These are phyloP conservation scores for Trogon surrucura DNA, from an alignment of 2,113 vertebrate genomes.

Conservation along the genomic window DNA sequence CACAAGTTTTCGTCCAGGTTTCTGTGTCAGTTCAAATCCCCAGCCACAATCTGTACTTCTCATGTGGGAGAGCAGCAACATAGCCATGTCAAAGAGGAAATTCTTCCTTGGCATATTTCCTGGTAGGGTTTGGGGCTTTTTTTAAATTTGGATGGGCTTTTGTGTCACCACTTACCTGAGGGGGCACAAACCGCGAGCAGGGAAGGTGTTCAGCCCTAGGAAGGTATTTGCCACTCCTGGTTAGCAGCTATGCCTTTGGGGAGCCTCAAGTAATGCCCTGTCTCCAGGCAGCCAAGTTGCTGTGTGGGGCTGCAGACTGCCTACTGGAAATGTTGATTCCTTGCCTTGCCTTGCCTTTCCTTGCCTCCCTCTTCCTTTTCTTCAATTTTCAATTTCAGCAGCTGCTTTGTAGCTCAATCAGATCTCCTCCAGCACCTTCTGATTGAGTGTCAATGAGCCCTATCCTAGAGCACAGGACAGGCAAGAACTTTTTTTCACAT, in stretches of 20 bases:
- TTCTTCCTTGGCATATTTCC: not conserved
- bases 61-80: not conserved
- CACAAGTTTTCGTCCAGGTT: not conserved
- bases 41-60: not conserved
- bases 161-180: not conserved
- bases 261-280: not conserved
- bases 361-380: not conserved
- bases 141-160: not conserved
- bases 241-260: not conserved
- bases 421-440: not conserved
- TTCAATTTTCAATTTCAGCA: not conserved
- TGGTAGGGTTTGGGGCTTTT: not conserved
- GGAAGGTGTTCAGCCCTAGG: not conserved
- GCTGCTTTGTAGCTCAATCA: rapidly evolving
- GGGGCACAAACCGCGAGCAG: not conserved
- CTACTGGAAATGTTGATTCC: not conserved
- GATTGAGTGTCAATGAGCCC: rapidly evolving
- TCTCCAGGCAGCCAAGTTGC: not conserved
- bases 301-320: not conserved
- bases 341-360: too few species aligned
- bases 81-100: not conserved
- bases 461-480: not conserved
- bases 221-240: not conserved
- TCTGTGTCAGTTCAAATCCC: not conserved
- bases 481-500: rapidly evolving